Percentiles rank a stretch among this genome's conserved stretches.
phyloP scores from a whole-genome alignment of 2,888 invertebrate genomes.

The Eutolmus rufibarbis region DNA sequence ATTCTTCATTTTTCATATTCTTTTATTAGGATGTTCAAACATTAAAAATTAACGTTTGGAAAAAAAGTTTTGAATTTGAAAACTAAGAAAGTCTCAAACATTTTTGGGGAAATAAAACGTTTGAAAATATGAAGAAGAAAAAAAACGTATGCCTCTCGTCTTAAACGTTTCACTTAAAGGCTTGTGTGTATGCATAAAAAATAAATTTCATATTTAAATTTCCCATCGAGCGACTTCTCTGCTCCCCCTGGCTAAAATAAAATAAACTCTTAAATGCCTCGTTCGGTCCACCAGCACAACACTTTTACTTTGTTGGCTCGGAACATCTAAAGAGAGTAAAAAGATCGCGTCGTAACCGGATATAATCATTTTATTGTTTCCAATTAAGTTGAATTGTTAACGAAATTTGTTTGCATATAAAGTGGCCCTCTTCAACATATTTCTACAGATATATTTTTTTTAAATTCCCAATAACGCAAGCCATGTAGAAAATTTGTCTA shows the following conservation, averaged over 20 bases:
- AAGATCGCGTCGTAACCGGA: conserved; percentile 35
- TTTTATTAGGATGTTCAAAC: too few species aligned
- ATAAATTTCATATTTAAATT: not conserved
- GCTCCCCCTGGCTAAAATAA: not conserved
- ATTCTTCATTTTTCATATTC: too few species aligned
- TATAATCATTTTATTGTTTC: conserved; percentile 45
- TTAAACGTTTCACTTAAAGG: not conserved
- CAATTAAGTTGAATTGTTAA: conserved; percentile 38
- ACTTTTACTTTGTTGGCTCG: not conserved
- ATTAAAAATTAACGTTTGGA: too few species aligned
- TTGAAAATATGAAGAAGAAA: not conserved
- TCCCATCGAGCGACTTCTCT: not conserved
- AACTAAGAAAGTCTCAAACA: too few species aligned
- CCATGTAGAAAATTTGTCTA: not conserved
- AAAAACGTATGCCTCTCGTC: not conserved
- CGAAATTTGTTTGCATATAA: conserved; percentile 27
- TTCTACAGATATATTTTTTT: not conserved
- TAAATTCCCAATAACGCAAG: not conserved
- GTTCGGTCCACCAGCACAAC: not conserved
- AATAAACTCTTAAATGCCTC: not conserved
- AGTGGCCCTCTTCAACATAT: not conserved
- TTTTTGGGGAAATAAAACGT: too few species aligned
- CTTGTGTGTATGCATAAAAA: not conserved
- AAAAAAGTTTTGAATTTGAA: too few species aligned
- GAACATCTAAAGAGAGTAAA: not conserved